Conservation (phyloP, 2,888 invertebrate species). For the Phasia obesa region DNA sequence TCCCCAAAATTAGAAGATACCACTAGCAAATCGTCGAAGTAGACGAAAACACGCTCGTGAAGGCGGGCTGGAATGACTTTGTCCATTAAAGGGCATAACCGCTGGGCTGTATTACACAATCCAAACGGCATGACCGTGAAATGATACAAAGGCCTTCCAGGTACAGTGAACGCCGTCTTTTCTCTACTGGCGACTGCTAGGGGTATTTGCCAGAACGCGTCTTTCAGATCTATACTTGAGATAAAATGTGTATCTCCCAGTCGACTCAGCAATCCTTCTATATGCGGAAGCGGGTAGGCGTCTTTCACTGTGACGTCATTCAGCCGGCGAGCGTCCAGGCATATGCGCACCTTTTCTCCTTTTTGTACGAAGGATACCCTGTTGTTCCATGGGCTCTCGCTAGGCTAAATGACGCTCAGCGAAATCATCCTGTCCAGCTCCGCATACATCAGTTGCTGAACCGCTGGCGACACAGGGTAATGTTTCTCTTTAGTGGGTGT, state of each 20-base stretch:
- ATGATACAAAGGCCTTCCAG: constrained; percentile 16
- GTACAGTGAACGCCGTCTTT: constrained; percentile 48
- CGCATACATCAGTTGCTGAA: constrained; percentile 58
- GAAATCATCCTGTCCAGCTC: constrained; percentile 76
- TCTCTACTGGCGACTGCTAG: constrained; percentile 5
- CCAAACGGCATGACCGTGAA: constrained; percentile 11
- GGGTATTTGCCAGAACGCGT: constrained; percentile 23
- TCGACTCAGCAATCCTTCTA: constrained; percentile 56
- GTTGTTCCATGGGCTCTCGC: constrained; percentile 67
- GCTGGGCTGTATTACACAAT: not conserved
- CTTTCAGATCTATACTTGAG: constrained; percentile 53
- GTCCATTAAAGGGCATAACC: constrained; percentile 62
- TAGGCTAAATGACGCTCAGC: constrained; percentile 74
- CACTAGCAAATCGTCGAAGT: constrained; percentile 7
- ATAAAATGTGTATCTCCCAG: constrained; percentile 56
- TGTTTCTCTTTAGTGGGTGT: too few species aligned
- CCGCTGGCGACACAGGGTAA: constrained; percentile 64
- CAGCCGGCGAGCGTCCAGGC: too few species aligned
- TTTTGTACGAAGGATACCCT: constrained; percentile 40
- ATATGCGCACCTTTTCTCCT: not conserved
- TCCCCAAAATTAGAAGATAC: not conserved
- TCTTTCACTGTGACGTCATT: constrained; percentile 15
- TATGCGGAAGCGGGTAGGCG: constrained; percentile 50
- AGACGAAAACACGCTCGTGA: constrained; percentile 2
- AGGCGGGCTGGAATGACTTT: constrained; percentile 16